Base-by-base conservation (phyloP, 2,888 invertebrate species). In the Thera obeliscata region DNA sequence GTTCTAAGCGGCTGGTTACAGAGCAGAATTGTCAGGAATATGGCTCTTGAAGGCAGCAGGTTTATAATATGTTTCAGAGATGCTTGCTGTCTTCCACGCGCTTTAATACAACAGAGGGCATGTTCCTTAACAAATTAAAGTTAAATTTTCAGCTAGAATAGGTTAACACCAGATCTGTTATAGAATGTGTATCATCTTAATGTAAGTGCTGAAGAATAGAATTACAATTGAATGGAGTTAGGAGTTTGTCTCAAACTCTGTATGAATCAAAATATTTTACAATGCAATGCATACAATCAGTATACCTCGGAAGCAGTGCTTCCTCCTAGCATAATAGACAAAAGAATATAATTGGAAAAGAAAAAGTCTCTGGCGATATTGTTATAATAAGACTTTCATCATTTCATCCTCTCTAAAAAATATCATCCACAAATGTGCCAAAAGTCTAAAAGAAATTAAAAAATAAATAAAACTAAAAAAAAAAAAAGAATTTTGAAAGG, bases 1-100 rank as follows among this genome's bases (percentile, higher is more conserved):
- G 77, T 73, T 75, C 77, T 77, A 76, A 77, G 81, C 76, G 71
- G 66, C 76, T 79, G 79, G 79, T 82, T 78, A 79, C 85, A 83
- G 85, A 86, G 77, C 76, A 74, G 74, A 86, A 83, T 78, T 70
- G 71, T 73, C 77, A 78, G 83, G 87, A 80, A 78, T 86, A 86
- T 86, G 77, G 75, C 90, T 88, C 90, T 90, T 84, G 84, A 84
- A 86, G 84, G 89, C 87, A 85, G 89, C 84, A 81, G 81, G 90
- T 88, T 86, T 91, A 90, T 87, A 89, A 93, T 93, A 93, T 93
- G 93, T 93, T 93, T 86, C 85, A 90, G 93, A 89, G 93, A 89
- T 83, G 91, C 88, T 79, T 85, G 83, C 84, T 87, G 89, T 86
- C 87, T 87, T 88, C 86, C 79, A 87, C 84, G 84, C 81, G 89